Evolutionary conservation across 1,140 invertebrate genomes (phyloP), one percentile per base, ranked within the genome.

Genomic region (Caenorhabditis tropicalis): DNA sequence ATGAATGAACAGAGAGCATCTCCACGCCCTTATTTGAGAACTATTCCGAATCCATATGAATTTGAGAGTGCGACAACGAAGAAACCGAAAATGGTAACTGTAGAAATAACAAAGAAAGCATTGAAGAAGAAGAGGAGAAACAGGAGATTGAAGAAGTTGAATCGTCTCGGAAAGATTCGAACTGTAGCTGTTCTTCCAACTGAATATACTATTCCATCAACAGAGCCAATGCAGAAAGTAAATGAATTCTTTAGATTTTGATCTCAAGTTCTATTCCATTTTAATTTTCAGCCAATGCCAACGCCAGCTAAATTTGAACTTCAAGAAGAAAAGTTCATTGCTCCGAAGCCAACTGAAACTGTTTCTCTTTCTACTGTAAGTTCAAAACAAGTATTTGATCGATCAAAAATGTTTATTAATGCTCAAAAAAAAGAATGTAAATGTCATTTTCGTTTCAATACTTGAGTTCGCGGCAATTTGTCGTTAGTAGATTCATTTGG

Each of bases 131-230:
- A 74, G 36, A 74, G 65, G 24, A 74, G 65, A 74, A 74, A 74
- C n/a, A 74, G 65, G n/a, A 74, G 36, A 43, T 74, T 74, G 65
- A 74, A 74, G 36, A 74, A 74, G n/a, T 31, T 74, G 36, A 74
- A 74, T 19, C 43, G 65, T 24, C 33, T 74, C 0, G 65, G 65
- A 74, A 74, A 74, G 10, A 74, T 74, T 1, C 5, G 65, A 74
- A 74, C 65, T 5, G 36, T 74, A 2, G 65, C 33, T 33, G 36
- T 74, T 3, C 36, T 74, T 43, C 65, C 65, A 7, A 74, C 65
- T 7, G 65, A 74, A 10, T 74, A 74, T n/a, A 24, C 65, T 1
- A 74, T 74, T 74, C 65, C 65, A 43, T n/a, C 36, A 10, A 74
- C 65, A 16, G n/a, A 74, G n/a, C 65, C 33, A 43, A 74, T 74